Conservation (phyloP, 2,888 invertebrate species). For the Pachycephus smyrnensis region DNA sequence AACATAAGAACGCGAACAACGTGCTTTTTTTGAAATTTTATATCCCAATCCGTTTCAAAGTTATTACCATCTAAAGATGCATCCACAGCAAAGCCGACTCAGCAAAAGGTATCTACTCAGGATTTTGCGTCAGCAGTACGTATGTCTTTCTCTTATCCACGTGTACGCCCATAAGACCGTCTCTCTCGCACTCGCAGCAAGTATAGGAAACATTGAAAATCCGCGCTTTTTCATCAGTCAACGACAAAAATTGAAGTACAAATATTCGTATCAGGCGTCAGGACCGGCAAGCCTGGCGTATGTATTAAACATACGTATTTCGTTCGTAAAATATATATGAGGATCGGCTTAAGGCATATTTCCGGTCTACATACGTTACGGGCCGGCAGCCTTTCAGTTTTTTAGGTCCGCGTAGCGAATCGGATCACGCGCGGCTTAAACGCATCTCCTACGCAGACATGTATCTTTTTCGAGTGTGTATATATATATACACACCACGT, state of each 20-base stretch:
- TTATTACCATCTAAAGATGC: not conserved
- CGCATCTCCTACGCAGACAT: conserved; percentile 1
- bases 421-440: conserved; percentile 30
- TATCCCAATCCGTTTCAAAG: not conserved
- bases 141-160: not conserved
- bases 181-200: not conserved
- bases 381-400: conserved; percentile 22
- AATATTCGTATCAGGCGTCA: not conserved
- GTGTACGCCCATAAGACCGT: not conserved
- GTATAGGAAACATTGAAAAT: not conserved
- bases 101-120: not conserved
- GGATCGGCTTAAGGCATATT: conserved; percentile 12
- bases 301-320: not conserved
- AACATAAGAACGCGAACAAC: too few species aligned
- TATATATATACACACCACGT: too few species aligned
- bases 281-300: not conserved
- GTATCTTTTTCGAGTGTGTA: too few species aligned
- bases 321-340: not conserved
- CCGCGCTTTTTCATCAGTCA: not conserved
- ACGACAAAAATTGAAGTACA: not conserved
- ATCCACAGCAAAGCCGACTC: not conserved
- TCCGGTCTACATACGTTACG: conserved; percentile 18
- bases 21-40: too few species aligned
- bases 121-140: not conserved
- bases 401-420: conserved; percentile 25